Percentiles rank a stretch among this genome's conserved stretches.
Evolutionary conservation across 2,888 invertebrate species (phyloP).

Genomic region (Dicranocentrus wangi): DNA sequence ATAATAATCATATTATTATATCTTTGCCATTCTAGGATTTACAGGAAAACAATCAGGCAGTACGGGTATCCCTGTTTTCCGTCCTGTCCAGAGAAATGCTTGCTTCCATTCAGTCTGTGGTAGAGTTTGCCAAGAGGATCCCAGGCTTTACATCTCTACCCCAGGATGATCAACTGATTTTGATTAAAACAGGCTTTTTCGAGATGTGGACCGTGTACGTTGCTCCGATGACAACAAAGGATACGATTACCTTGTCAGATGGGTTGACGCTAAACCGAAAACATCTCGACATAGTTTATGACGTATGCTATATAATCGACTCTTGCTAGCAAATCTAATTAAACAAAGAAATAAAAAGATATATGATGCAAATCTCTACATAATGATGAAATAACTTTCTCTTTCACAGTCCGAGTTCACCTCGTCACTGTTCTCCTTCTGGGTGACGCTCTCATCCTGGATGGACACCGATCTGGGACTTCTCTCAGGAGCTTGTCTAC

Average conservation of each 20-base stretch:
- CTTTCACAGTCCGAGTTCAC: constrained; percentile 86
- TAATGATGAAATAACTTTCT: too few species aligned
- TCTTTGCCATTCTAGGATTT: constrained; percentile 61
- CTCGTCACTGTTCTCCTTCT: constrained; percentile 86
- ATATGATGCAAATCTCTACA: too few species aligned
- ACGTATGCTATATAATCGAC: too few species aligned
- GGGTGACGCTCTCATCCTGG: constrained; percentile 81
- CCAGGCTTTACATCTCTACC: constrained; percentile 91
- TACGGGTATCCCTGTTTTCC: constrained; percentile 90
- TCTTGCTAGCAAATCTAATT: neutral
- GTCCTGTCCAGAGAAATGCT: constrained; percentile 89
- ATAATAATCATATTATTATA: too few species aligned
- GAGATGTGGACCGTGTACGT: constrained; percentile 95
- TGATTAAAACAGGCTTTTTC: constrained; percentile 97
- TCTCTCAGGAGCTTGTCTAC: constrained; percentile 88
- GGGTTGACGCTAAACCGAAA: constrained; percentile 87
- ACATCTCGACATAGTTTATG: constrained; percentile 90
- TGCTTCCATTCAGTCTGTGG: constrained; percentile 92
- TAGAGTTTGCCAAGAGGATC: constrained; percentile 95
- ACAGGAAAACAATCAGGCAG: constrained; percentile 79
- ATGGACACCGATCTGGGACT: constrained; percentile 93
- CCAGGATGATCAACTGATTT: constrained; percentile 96
- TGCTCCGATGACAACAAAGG: constrained; percentile 82
- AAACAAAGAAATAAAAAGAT: too few species aligned
- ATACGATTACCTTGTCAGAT: constrained; percentile 89